Evolutionary conservation across 2,113 vertebrate species (phyloP), one percentile per base, ranked within the genome.

Genomic region (Semnornis frantzii): DNA sequence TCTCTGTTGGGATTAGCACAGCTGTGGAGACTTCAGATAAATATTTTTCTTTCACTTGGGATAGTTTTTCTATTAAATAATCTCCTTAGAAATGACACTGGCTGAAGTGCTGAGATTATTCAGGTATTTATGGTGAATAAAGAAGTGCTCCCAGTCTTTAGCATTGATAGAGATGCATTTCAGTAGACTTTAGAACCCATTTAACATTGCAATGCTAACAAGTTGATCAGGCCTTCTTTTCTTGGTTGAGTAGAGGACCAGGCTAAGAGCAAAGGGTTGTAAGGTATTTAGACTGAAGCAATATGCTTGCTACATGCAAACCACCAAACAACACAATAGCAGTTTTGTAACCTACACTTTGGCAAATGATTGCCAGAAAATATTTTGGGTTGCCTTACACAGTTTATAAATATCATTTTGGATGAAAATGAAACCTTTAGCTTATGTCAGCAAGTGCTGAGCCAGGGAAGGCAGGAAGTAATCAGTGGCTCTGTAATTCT

Each of bases 391-490:
- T 52, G 12, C 76, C 33, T 92, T 34, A 27, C 10, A 11, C 42
- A n/a, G 58, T 79, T 48, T 34, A 44, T 19, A 75, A 64, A 54
- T 42, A 28, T 6, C 63, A 64, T 50, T 68, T n/a, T 55, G 17
- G 33, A 42, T 48, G 28, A 42, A 93, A 81, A 85, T 14, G 20
- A 72, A 71, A 60, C 12, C 25, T 46, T 52, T 77, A 6, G 9
- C 8, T 46, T 28, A 30, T 3, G 11, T 15, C 28, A 50, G 18
- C 42, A 34, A 44, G 39, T 58, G 34, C 58, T 66, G 54, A 75
- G 52, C 60, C 1, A 2, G 60, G 39, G 44, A 65, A 13, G 44
- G 34, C 2, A 0, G 28, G 24, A 25, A 0, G 1, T 13, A 6
- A 4, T 17, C 5, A 24, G 12, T 39, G 37, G 37, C 37, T 39